phyloP scores from a whole-genome alignment of 92 coral and sea anemone species.

The Palythoa grandiflora region DNA sequence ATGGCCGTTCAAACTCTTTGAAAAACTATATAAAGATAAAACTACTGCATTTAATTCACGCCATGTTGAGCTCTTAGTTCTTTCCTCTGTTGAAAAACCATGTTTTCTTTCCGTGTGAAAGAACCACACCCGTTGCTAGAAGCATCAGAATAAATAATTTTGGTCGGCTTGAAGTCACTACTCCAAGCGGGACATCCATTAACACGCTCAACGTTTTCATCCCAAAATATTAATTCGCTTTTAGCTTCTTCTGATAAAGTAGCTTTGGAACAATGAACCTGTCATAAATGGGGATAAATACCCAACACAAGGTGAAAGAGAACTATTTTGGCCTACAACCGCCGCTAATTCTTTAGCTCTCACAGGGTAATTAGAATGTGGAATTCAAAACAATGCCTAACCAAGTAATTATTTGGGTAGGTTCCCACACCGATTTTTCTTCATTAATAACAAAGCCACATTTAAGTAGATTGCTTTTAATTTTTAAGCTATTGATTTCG shows the following conservation, averaged over 20 bases:
- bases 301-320: neutral
- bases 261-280: neutral
- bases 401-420: slow-evolving; percentile 24
- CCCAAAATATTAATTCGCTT: neutral
- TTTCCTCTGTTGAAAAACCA: too few species aligned
- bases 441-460: slow-evolving; percentile 23
- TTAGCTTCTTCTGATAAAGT: neutral
- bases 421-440: slow-evolving; percentile 19
- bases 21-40: too few species aligned
- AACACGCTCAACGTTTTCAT: neutral
- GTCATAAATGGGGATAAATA: neutral
- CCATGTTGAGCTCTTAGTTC: too few species aligned
- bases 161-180: too few species aligned
- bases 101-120: too few species aligned
- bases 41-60: too few species aligned
- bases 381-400: slow-evolving; percentile 1
- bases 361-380: neutral
- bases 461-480: slow-evolving; percentile 4
- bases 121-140: too few species aligned
- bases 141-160: too few species aligned
- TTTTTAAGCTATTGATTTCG: neutral
- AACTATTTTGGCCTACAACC: neutral
- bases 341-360: slow-evolving; percentile 22
- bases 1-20: too few species aligned
- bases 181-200: too few species aligned